Percentiles rank a stretch among this genome's conserved stretches.
Conservation (phyloP, 2,797 vertebrate genomes). For the Cetoscarus ocellatus region DNA sequence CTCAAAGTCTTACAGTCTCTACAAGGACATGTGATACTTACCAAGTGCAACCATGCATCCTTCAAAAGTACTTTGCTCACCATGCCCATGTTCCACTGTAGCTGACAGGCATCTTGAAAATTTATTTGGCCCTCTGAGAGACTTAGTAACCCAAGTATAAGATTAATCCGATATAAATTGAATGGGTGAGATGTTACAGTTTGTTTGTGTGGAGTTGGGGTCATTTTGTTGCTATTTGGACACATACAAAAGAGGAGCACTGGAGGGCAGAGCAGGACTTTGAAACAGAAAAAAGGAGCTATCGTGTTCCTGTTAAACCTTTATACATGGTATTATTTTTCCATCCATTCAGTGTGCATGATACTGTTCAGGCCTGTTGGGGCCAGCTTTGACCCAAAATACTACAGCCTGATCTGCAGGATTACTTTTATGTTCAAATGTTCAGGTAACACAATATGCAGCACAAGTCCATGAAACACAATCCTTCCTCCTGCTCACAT, state of each 20-base stretch:
- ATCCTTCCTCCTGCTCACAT: conserved; percentile 43
- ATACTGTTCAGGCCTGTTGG: not conserved
- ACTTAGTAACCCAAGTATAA: conserved; percentile 16
- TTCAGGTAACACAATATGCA: conserved; percentile 14
- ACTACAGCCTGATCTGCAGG: not conserved
- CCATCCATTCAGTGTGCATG: not conserved
- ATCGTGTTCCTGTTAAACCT: conserved; percentile 25
- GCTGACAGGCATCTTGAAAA: conserved; percentile 83
- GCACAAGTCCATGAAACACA: conserved; percentile 46
- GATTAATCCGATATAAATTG: conserved; percentile 26
- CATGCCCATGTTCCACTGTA: conserved; percentile 90
- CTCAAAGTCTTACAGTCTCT: too few relatives aligned
- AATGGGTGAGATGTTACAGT: conserved; percentile 40
- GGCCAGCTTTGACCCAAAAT: not conserved
- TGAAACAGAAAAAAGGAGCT: conserved; percentile 57
- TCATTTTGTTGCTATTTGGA: conserved; percentile 55
- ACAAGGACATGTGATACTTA: too few relatives aligned
- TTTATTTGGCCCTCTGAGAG: conserved; percentile 22
- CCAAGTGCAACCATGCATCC: conserved; percentile 89
- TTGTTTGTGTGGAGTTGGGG: conserved; percentile 73
- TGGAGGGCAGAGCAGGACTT: conserved; percentile 35
- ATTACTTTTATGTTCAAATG: conserved; percentile 2
- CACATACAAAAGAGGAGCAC: conserved; percentile 24
- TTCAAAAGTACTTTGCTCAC: conserved; percentile 89
- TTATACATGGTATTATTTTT: not conserved